A percentile compares a stretch with the other conserved stretches of the same genome.
Evolutionary conservation across 2,113 vertebrate species (phyloP).

Genomic region (Pampusana beccarii): DNA sequence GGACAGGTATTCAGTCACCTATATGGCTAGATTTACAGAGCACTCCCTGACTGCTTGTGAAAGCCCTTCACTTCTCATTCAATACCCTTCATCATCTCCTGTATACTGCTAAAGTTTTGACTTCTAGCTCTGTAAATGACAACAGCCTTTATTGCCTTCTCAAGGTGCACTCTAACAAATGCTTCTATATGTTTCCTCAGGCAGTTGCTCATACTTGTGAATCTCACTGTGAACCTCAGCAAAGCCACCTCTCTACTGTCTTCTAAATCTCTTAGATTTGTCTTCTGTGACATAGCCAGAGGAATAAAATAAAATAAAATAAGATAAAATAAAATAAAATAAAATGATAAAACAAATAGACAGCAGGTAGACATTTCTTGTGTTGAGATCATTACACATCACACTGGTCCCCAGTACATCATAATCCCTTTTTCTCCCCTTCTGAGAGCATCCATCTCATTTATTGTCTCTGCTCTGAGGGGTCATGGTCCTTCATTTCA

Average conservation of each 20-base stretch:
- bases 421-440: not conserved
- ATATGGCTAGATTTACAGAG: not conserved
- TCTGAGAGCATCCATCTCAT: not conserved
- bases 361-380: not conserved
- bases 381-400: not conserved
- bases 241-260: not conserved
- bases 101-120: not conserved
- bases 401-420: not conserved
- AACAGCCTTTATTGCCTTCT: not conserved
- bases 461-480: not conserved
- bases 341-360: not conserved
- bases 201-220: not conserved
- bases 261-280: not conserved
- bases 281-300: not conserved
- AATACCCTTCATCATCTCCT: not conserved
- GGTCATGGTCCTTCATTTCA: not conserved
- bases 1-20: not conserved
- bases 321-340: not conserved
- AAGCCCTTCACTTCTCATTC: not conserved
- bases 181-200: not conserved
- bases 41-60: not conserved
- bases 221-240: not conserved
- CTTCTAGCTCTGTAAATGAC: not conserved
- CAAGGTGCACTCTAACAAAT: not conserved
- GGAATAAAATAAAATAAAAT: not conserved